Base-by-base conservation (phyloP, 92 coral and sea anemone species). In the Meandrina meandrites region DNA sequence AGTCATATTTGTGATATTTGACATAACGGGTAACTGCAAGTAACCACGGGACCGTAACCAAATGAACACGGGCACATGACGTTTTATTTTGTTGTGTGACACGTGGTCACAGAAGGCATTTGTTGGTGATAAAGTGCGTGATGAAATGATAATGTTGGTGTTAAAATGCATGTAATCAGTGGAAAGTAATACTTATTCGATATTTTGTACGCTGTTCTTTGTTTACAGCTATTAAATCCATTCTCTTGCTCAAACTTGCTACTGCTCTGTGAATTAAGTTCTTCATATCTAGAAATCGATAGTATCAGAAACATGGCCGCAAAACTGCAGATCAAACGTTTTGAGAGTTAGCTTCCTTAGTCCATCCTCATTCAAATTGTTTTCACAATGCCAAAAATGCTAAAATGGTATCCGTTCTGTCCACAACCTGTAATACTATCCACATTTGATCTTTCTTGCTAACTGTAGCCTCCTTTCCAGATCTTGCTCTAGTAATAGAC, bases 231-330 rank as follows among this genome's bases (percentile, higher is more conserved):
- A 87, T n/a, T n/a, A n/a, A n/a, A n/a, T n/a, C n/a, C n/a, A n/a
- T n/a, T n/a, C n/a, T n/a, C n/a, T n/a, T n/a, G 78, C 72, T 75
- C 90, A 87, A 81, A 82, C 90, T 87, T 80, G 66, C 87, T 54
- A 87, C 71, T 15, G 64, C 40, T 53, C 50, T 87, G 75, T 87
- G 81, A 81, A 87, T 87, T 40, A 60, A 40, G 37, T 27, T 34
- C 51, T 80, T n/a, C n/a, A n/a, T 87, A 62, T 87, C 79, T 69
- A 87, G 19, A 53, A 36, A 35, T 24, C 24, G 48, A 87, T 79
- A 18, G 62, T 79, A 1, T 68, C 53, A 58, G 5, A 11, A 7
- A 58, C 36, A 27, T 45, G 28, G 30, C 37, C 35, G 2, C 48
- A 80, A 64, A 79, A 84, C 28, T 71, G n/a, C n/a, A n/a, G 64